A percentile compares a stretch with the other conserved stretches of the same genome.
phyloP scores from a whole-genome alignment of 1,140 invertebrate species.

The Lepidurus arcticus region DNA sequence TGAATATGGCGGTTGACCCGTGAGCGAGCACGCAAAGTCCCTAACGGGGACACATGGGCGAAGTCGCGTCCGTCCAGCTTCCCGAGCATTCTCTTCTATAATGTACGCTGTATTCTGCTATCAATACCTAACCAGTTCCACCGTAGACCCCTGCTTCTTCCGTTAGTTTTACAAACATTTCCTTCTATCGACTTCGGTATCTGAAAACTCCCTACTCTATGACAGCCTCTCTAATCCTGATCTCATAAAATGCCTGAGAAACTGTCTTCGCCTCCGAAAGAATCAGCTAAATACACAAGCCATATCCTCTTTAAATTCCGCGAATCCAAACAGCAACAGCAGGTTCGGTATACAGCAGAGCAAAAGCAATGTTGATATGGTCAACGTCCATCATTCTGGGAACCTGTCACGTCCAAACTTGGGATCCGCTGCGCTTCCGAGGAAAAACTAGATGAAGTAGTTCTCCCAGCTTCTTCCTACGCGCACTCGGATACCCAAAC shows the following conservation, averaged over 20 bases:
- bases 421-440: not conserved
- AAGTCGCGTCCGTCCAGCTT: not conserved
- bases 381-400: not conserved
- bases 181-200: too few relatives aligned
- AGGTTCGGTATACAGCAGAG: too few relatives aligned
- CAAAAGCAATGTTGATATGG: not conserved
- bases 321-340: too few relatives aligned
- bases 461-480: not conserved
- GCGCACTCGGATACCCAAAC: not conserved
- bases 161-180: not conserved
- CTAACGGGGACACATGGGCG: not conserved
- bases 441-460: not conserved
- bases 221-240: too few relatives aligned
- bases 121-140: not conserved
- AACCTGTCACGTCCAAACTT: not conserved
- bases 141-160: not conserved
- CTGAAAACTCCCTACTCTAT: too few relatives aligned
- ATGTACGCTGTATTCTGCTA: not conserved
- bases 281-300: too few relatives aligned
- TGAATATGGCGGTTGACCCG: not conserved
- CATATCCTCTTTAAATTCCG: too few relatives aligned
- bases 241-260: too few relatives aligned
- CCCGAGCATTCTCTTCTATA: not conserved
- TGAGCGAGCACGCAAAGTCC: not conserved
- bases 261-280: too few relatives aligned